Evolutionary conservation across 2,888 invertebrate species (phyloP), one percentile per base, ranked within the genome.

Genomic region (Ennomos fuscantarius): DNA sequence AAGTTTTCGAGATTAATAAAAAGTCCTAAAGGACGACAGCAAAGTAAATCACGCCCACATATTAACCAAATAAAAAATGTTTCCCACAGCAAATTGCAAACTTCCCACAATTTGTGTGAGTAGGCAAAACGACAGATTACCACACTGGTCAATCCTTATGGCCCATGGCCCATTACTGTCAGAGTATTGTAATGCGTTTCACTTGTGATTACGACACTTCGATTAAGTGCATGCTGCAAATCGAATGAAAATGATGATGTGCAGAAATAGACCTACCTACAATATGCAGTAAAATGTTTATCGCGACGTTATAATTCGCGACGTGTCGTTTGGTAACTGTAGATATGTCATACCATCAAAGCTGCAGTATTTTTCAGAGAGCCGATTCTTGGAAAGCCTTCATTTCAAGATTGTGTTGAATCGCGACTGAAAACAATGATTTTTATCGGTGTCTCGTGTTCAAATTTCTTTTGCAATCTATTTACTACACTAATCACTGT

Each of bases 171-270:
- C 67, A 76, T 74, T 74, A 74, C 66, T 64, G 72, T 70, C 72
- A 62, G 56, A 63, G 66, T 54, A 74, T 73, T 73, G 73, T 73
- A 73, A 72, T 71, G 65, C 68, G 70, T 65, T 72, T 68, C 63
- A 63, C 69, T 72, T 54, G 60, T 64, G 60, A 60, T 70, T 70
- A 57, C 70, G 40, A 69, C 64, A 72, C 54, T 13, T 37, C 40
- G 55, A 60, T 62, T 65, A 65, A 68, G 62, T 65, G 55, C 54
- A 60, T 45, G 62, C 11, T 61, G 58, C 56, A 68, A 76, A 74
- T 74, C 73, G 74, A 73, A 73, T 72, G 64, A 70, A 68, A 60
- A 70, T 65, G 60, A 70, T 65, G 60, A 66, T 69, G 51, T 69
- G 57, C 58, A 66, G 65, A 71, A 64, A 71, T 71, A 59, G 50